Percentiles rank a stretch among this genome's conserved stretches.
Conservation (phyloP, 2,113 vertebrate species). For the Hyperoodon ampullatus region DNA sequence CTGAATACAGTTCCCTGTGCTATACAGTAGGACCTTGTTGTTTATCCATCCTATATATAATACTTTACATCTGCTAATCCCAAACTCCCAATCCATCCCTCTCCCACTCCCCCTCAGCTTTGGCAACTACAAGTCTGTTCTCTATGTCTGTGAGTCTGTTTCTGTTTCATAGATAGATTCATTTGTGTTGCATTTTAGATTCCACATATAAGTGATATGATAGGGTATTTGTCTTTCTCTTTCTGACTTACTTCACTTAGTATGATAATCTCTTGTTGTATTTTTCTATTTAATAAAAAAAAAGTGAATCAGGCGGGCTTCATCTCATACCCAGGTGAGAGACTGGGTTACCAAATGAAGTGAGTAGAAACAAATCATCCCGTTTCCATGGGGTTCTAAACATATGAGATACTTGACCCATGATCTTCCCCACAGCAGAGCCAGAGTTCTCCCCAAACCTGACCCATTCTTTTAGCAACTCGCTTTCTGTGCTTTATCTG, state of each 20-base stretch:
- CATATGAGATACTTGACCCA: no score
- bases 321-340: background rate
- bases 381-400: no score
- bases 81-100: background rate
- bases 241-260: background rate
- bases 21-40: background rate
- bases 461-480: no score
- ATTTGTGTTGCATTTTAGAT: background rate
- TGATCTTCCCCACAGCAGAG: no score
- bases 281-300: background rate
- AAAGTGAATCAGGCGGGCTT: background rate
- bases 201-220: background rate
- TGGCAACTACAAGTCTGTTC: background rate
- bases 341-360: background rate
- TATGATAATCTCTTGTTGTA: background rate
- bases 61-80: rapidly evolving
- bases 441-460: no score
- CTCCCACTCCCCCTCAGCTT: rapidly evolving
- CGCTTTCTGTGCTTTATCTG: no score
- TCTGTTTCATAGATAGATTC: background rate
- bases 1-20: background rate
- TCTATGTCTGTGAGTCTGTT: background rate
- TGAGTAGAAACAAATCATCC: background rate
- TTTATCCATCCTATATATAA: background rate
- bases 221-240: background rate